Evolutionary conservation across 1,140 invertebrate species (phyloP).

Genomic region (Scaptomyza hsui): DNA sequence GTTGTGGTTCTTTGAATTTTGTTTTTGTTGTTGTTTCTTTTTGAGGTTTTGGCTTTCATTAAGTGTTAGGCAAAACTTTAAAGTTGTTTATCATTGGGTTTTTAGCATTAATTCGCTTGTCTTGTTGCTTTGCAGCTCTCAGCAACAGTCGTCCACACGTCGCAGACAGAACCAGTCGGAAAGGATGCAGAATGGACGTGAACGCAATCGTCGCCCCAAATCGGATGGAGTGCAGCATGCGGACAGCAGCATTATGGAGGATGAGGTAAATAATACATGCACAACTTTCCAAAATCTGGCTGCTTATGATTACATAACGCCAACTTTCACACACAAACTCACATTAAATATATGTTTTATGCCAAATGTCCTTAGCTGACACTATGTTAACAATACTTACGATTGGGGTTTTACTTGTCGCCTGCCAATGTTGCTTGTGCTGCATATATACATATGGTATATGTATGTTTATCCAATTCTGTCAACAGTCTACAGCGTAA

Average conservation of each 20-base stretch:
- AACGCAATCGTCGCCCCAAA: conserved; percentile 75
- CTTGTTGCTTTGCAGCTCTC: conserved; percentile 50
- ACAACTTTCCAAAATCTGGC: not conserved
- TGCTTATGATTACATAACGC: conserved; percentile 24
- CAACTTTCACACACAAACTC: conserved; percentile 1
- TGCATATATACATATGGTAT: not conserved
- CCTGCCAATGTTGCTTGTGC: conserved; percentile 8
- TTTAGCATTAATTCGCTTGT: conserved; percentile 38
- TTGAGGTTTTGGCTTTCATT: conserved; percentile 15
- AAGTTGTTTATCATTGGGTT: not conserved
- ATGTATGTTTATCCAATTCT: conserved; percentile 21
- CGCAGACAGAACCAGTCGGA: conserved; percentile 66
- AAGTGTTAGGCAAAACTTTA: conserved; percentile 11
- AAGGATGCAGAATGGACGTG: conserved; percentile 68
- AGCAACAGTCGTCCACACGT: conserved; percentile 63
- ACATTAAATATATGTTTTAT: conserved; percentile 62
- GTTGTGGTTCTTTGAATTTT: not conserved
- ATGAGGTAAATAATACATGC: conserved; percentile 65
- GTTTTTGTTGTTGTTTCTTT: conserved; percentile 6
- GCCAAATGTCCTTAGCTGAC: not conserved
- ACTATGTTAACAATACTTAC: conserved; percentile 19
- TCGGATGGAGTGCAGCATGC: conserved; percentile 80
- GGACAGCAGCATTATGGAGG: conserved; percentile 82
- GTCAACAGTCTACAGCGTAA: conserved; percentile 67
- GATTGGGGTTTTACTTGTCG: conserved; percentile 32